Conservation (phyloP, 2,888 invertebrate genomes). For the Rhamphomyia laevipes region DNA sequence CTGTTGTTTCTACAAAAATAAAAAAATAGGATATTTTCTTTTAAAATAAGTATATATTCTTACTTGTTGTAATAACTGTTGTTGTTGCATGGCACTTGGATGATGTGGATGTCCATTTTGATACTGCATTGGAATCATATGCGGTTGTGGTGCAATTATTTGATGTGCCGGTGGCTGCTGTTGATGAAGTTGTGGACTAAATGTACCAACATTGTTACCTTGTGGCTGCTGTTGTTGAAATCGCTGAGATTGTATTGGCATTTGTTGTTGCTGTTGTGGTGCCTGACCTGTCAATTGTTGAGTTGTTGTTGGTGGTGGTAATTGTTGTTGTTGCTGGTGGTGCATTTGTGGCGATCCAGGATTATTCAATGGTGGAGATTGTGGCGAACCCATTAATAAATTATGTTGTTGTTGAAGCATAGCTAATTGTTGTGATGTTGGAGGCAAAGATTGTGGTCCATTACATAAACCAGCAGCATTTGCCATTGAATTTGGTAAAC, state of each 20-base stretch:
- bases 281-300: conserved; percentile 2
- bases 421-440: not conserved
- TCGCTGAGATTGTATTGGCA: conserved; percentile 4
- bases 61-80: conserved; percentile 10
- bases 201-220: not conserved
- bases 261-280: not conserved
- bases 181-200: not conserved
- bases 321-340: not conserved
- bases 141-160: conserved; percentile 3
- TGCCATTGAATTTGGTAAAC: conserved; percentile 18
- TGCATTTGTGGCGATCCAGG: conserved; percentile 4
- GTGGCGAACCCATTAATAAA: not conserved
- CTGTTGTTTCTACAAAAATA: conserved; percentile 16
- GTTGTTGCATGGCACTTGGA: conserved; percentile 13
- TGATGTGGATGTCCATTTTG: conserved; percentile 28
- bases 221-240: conserved; percentile 13
- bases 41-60: no score
- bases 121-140: conserved; percentile 26
- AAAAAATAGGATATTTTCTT: conserved; percentile 4
- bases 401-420: not conserved
- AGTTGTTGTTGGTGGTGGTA: not conserved
- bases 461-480: no score
- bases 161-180: not conserved
- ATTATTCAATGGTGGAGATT: not conserved
- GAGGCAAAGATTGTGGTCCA: no score